A percentile compares a stretch with the other conserved stretches of the same genome.
These are phyloP conservation scores for Homalodisca vitripennis DNA, from an alignment of 1,140 invertebrate genomes.

Conservation along the genomic window DNA sequence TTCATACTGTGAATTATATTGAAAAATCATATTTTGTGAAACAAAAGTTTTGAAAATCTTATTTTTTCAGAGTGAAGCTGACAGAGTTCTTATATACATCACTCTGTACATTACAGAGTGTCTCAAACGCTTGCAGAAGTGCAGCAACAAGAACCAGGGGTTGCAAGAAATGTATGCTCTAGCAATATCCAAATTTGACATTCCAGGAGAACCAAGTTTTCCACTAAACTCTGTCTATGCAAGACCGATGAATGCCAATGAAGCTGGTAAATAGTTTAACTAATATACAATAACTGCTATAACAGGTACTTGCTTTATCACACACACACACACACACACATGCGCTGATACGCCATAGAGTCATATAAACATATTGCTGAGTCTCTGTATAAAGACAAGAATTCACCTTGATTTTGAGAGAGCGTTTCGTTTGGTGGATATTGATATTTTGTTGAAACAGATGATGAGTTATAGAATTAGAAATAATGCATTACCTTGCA, in stretches of 20 bases:
- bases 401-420: no score
- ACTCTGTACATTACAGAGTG: conserved; percentile 99
- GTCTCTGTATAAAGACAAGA: no score
- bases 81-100: conserved; percentile 95
- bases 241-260: conserved; percentile 73
- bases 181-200: conserved; percentile 93
- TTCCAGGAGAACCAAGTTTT: conserved; percentile 95
- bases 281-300: no score
- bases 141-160: conserved; percentile 84
- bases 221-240: conserved; percentile 97
- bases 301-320: no score
- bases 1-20: neutral
- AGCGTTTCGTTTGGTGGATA: no score
- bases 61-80: conserved; percentile 72
- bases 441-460: no score
- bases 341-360: no score
- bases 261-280: conserved; percentile 79
- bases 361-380: no score
- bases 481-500: no score
- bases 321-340: no score
- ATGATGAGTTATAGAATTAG: no score
- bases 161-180: conserved; percentile 95
- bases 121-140: conserved; percentile 91
- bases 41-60: neutral
- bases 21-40: neutral